Evolutionary conservation across 2,888 invertebrate species (phyloP).

Genomic region (Pristionchus fissidentatus): DNA sequence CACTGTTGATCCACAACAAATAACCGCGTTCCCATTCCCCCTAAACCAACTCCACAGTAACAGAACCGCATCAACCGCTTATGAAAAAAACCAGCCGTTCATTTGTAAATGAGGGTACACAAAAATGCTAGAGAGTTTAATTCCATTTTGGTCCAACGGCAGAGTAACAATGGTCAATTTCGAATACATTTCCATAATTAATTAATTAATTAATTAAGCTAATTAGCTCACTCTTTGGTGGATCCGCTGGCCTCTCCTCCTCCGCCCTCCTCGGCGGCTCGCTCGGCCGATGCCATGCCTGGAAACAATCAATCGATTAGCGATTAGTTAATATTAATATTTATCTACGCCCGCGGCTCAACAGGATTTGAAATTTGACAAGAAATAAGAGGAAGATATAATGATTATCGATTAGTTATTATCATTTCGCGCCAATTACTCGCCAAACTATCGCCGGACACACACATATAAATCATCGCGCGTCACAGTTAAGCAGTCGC

Average conservation of each 20-base stretch:
- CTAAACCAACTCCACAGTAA: too few relatives aligned
- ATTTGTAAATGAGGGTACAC: neutral
- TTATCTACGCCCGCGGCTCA: neutral
- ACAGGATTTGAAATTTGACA: neutral
- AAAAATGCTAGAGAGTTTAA: neutral
- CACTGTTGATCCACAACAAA: too few relatives aligned
- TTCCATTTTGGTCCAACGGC: neutral
- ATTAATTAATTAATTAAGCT: neutral
- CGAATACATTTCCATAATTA: neutral
- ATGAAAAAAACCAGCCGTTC: neutral
- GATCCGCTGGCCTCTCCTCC: neutral
- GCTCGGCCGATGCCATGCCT: conserved; percentile 32
- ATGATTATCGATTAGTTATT: neutral
- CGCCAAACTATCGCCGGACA: too few relatives aligned
- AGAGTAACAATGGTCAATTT: neutral
- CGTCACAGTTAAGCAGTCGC: too few relatives aligned
- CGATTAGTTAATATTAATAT: conserved; percentile 9
- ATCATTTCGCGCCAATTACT: too few relatives aligned
- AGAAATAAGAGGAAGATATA: neutral
- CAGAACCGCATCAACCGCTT: neutral
- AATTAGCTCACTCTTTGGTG: conserved; percentile 12
- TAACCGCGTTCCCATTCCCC: too few relatives aligned
- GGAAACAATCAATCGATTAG: neutral
- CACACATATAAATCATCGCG: too few relatives aligned
- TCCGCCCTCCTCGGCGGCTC: conserved; percentile 21